Evolutionary conservation across 2,888 invertebrate genomes (phyloP).

Genomic region (Patella depressa): DNA sequence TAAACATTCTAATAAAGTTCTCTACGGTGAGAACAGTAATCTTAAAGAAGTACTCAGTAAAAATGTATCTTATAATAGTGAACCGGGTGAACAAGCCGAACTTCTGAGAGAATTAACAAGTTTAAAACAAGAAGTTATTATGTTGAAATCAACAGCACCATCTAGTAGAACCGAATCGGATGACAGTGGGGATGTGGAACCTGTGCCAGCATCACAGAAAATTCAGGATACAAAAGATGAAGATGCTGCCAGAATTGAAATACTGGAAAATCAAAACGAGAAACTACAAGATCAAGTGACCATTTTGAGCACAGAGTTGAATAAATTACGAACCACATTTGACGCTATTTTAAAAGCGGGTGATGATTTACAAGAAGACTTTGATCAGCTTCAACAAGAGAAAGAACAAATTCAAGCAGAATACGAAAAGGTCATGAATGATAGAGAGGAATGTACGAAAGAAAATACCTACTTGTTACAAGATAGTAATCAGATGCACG

Average conservation of each 20-base stretch:
- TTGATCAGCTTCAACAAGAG: constrained; percentile 40
- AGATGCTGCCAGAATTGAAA: constrained; percentile 10
- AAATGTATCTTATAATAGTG: not conserved
- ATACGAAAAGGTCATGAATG: constrained; percentile 49
- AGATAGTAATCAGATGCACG: constrained; percentile 61
- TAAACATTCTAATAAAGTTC: not conserved
- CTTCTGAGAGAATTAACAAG: not conserved
- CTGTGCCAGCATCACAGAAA: not conserved
- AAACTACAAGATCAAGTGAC: constrained; percentile 37
- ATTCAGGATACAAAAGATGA: not conserved
- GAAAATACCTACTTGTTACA: constrained; percentile 60
- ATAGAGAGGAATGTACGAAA: constrained; percentile 49
- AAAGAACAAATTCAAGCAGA: constrained; percentile 39
- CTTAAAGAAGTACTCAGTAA: not conserved
- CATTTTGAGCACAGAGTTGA: constrained; percentile 49
- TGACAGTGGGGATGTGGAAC: not conserved
- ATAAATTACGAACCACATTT: constrained; percentile 51
- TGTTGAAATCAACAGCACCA: not conserved
- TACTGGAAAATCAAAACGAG: constrained; percentile 34
- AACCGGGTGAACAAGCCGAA: not conserved
- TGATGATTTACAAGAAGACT: constrained; percentile 57
- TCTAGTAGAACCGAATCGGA: not conserved
- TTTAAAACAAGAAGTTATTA: not conserved
- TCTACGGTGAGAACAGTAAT: not conserved
- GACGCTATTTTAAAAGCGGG: constrained; percentile 53